Conservation (phyloP, 2,113 vertebrate genomes). For the Lepisosteus oculatus region DNA sequence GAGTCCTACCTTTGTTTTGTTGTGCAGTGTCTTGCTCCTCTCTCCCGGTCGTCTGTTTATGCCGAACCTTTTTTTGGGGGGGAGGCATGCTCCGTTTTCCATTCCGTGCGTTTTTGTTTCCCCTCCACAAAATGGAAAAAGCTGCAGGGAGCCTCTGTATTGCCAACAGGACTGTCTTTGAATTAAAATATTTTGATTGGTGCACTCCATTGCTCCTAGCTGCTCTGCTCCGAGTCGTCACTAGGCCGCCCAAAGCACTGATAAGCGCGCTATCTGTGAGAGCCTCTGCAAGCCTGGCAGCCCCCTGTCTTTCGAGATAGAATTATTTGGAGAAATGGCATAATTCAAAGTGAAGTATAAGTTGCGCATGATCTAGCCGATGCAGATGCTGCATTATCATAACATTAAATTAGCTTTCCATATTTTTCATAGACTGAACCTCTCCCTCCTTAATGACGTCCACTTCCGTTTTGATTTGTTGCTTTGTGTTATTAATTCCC, state of each 20-base stretch:
- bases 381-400: constrained; percentile 5
- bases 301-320: constrained; percentile 10
- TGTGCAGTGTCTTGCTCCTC: neutral
- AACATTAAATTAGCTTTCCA: constrained; percentile 1
- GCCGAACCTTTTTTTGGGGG: neutral
- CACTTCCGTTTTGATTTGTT: neutral
- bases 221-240: neutral
- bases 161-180: constrained; percentile 2
- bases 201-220: neutral
- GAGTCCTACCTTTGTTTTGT: neutral
- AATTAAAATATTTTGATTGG: constrained; percentile 20
- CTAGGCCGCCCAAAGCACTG: neutral
- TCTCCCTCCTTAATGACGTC: neutral
- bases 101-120: neutral
- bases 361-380: neutral
- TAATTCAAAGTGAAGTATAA: constrained; percentile 7
- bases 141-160: neutral
- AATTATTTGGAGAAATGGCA: neutral
- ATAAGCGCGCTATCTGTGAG: constrained; percentile 5
- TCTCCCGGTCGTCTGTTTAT: neutral
- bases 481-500: neutral
- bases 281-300: neutral
- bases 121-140: neutral
- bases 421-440: neutral
- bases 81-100: neutral